These are phyloP conservation scores for Eunapius fragilis DNA, from an alignment of 37 sponge, comb jelly and placozoan species.

Conservation along the genomic window DNA sequence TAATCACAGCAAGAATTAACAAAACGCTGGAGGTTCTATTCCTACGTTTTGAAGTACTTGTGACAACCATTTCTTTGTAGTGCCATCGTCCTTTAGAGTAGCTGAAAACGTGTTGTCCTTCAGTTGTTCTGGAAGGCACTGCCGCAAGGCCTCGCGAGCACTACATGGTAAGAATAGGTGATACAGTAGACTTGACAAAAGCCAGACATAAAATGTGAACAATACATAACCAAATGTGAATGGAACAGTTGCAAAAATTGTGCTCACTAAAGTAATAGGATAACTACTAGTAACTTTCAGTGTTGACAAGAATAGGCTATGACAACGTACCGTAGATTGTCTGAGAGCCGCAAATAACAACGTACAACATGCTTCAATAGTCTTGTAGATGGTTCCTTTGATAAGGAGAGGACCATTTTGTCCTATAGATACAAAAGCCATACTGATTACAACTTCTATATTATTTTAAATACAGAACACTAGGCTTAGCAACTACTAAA, in stretches of 20 bases:
- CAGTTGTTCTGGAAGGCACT: slow-evolving; percentile 91
- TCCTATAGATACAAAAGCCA: slow-evolving; percentile 33
- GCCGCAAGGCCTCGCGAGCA: slow-evolving; percentile 90
- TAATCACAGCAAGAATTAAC: neutral
- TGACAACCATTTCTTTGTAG: slow-evolving; percentile 91
- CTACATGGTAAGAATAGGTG: slow-evolving; percentile 44
- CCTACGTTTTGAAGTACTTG: slow-evolving; percentile 84
- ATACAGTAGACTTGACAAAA: too few relatives aligned
- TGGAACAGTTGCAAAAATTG: too few relatives aligned
- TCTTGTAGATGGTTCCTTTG: slow-evolving; percentile 89
- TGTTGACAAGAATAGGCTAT: too few relatives aligned
- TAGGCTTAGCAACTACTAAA: too few relatives aligned
- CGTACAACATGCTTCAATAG: slow-evolving; percentile 95
- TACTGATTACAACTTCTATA: too few relatives aligned
- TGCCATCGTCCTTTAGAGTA: slow-evolving; percentile 88
- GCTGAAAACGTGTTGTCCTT: slow-evolving; percentile 83
- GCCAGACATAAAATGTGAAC: too few relatives aligned
- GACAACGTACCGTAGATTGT: slow-evolving; percentile 78
- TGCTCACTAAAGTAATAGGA: too few relatives aligned
- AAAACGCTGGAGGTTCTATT: slow-evolving; percentile 9
- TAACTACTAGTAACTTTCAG: too few relatives aligned
- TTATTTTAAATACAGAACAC: too few relatives aligned
- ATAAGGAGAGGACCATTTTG: slow-evolving; percentile 89
- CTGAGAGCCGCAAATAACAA: slow-evolving; percentile 93
- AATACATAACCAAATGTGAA: too few relatives aligned